phyloP scores from a whole-genome alignment of 2,888 invertebrate species.

The Copidosoma aretas region DNA sequence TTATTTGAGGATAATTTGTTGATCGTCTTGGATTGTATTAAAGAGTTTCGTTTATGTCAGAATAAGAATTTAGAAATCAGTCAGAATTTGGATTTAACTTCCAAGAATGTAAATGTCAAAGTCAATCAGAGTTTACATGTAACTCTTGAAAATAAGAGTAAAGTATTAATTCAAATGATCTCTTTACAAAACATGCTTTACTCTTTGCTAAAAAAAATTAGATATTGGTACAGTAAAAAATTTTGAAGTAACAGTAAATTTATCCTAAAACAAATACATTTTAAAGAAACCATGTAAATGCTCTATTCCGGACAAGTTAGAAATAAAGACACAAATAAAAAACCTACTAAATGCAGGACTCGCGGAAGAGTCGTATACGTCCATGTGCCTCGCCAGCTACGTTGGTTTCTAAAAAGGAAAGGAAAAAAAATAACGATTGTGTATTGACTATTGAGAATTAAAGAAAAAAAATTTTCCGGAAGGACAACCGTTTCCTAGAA shows the following conservation, averaged over 20 bases:
- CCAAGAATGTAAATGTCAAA: not conserved
- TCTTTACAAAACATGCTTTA: slow-evolving; percentile 25
- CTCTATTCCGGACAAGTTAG: slow-evolving; percentile 14
- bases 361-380: not conserved
- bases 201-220: slow-evolving; percentile 40
- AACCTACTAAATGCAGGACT: slow-evolving; percentile 39
- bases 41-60: slow-evolving; percentile 37
- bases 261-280: slow-evolving; percentile 37
- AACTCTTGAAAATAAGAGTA: not conserved
- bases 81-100: slow-evolving; percentile 21
- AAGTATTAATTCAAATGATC: slow-evolving; percentile 3
- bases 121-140: not conserved
- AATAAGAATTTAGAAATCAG: slow-evolving; percentile 36
- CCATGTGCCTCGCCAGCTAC: not conserved
- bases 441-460: not conserved
- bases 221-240: slow-evolving; percentile 37
- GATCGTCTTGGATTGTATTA: slow-evolving; percentile 35
- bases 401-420: not conserved
- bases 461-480: not conserved
- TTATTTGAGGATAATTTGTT: slow-evolving; percentile 33
- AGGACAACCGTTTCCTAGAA: not conserved
- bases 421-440: not conserved
- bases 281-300: slow-evolving; percentile 39
- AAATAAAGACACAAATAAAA: slow-evolving; percentile 37
- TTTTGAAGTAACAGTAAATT: slow-evolving; percentile 36